A percentile compares a stretch with the other conserved stretches of the same genome.
Evolutionary conservation across 2,797 vertebrate species (phyloP).

Genomic region (Podarcis lilfordi): DNA sequence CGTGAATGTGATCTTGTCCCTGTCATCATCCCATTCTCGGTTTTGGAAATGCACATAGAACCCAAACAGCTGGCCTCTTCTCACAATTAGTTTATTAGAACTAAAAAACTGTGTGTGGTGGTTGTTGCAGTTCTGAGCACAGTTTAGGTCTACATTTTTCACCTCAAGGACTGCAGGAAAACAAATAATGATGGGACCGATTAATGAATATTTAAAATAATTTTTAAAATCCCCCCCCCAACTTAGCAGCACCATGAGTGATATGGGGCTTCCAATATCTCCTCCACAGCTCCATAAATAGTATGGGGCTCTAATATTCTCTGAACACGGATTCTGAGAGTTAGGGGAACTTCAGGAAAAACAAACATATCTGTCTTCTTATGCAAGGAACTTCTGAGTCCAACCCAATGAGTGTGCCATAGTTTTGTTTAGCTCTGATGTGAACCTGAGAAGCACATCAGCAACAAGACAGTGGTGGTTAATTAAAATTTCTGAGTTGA

Average conservation of each 20-base stretch:
- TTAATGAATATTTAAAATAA: background rate
- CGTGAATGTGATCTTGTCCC: conserved; percentile 55
- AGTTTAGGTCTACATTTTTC: conserved; percentile 64
- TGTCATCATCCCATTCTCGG: conserved; percentile 59
- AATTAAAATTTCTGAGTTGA: background rate
- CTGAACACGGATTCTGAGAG: background rate
- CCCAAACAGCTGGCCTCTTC: conserved; percentile 65
- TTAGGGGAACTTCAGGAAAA: background rate
- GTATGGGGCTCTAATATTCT: background rate
- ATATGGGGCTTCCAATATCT: background rate
- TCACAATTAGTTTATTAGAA: conserved; percentile 63
- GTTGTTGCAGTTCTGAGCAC: conserved; percentile 63
- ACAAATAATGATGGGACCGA: background rate
- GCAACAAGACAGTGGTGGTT: background rate
- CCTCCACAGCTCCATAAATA: background rate
- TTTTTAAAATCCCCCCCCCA: background rate
- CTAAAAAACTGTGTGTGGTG: conserved; percentile 56
- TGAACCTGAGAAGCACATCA: background rate
- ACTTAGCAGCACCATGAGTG: background rate
- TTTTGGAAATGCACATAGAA: conserved; percentile 68
- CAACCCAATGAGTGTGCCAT: too few relatives aligned
- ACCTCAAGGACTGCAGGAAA: conserved; percentile 56
- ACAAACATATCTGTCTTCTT: background rate
- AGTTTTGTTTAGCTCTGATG: background rate
- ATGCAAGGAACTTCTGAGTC: background rate